A percentile compares a stretch with the other conserved stretches of the same genome.
Conservation (phyloP, 2,797 vertebrate genomes). For the Sebastes diaconus region DNA sequence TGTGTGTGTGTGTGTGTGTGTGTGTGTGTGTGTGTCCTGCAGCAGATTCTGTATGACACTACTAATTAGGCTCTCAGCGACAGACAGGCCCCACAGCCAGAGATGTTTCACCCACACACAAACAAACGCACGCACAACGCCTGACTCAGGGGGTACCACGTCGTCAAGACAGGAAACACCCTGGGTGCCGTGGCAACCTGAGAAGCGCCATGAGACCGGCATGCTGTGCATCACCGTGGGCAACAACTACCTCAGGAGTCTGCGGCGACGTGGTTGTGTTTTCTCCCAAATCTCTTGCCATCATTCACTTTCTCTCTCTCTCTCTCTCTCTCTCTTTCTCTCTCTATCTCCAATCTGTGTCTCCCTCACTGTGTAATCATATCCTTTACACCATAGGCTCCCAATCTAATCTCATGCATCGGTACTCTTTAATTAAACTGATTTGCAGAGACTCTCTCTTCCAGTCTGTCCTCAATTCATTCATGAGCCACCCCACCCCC, state of each 20-base stretch:
- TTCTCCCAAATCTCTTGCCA: slow-evolving; percentile 8
- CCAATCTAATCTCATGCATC: slow-evolving; percentile 85
- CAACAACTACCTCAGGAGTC: slow-evolving; percentile 22
- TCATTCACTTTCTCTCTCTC: slow-evolving; percentile 12
- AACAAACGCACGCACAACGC: background rate
- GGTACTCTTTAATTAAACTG: slow-evolving; percentile 85
- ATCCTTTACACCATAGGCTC: slow-evolving; percentile 79
- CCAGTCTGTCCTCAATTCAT: slow-evolving; percentile 67
- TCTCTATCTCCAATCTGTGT: slow-evolving; percentile 33
- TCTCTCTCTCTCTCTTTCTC: background rate
- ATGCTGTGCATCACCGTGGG: slow-evolving; percentile 26
- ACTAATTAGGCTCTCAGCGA: slow-evolving; percentile 67
- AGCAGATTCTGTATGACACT: slow-evolving; percentile 58
- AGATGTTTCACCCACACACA: slow-evolving; percentile 22
- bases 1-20: slow-evolving; percentile 1
- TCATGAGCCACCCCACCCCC: slow-evolving; percentile 12
- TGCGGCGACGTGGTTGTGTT: background rate
- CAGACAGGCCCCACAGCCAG: slow-evolving; percentile 51
- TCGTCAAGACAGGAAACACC: slow-evolving; percentile 59
- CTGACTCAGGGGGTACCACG: slow-evolving; percentile 22
- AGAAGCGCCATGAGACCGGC: slow-evolving; percentile 39
- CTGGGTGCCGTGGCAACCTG: slow-evolving; percentile 33
- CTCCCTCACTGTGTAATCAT: slow-evolving; percentile 71
- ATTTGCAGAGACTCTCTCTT: slow-evolving; percentile 74
- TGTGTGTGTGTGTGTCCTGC: slow-evolving; percentile 19